Conservation (phyloP, 2,888 invertebrate genomes). For the Heteropelma amictum region DNA sequence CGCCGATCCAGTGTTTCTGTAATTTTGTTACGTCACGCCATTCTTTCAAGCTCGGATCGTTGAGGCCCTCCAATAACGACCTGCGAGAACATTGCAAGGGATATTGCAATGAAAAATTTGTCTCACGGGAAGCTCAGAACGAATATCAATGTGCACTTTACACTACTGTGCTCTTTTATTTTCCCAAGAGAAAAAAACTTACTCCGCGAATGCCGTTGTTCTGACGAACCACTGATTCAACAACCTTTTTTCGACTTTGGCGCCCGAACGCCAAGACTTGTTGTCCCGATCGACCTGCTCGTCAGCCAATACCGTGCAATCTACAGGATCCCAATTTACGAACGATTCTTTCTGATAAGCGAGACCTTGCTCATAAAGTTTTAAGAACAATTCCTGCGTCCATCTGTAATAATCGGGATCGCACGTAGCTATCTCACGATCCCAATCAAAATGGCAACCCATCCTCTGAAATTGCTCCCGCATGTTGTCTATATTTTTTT, state of each 20-base stretch:
- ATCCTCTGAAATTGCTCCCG: conserved; percentile 86
- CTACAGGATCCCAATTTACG: conserved; percentile 99
- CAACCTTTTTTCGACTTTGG: conserved; percentile 91
- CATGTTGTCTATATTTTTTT: conserved; percentile 90
- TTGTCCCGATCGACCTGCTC: conserved; percentile 97
- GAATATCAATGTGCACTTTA: background rate
- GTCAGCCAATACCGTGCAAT: conserved; percentile 97
- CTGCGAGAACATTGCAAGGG: conserved; percentile 61
- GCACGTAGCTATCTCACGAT: conserved; percentile 92
- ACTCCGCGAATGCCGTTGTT: conserved; percentile 90
- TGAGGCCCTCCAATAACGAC: conserved; percentile 83
- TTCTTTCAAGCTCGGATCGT: conserved; percentile 84
- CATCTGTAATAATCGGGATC: conserved; percentile 94
- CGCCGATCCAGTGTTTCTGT: conserved; percentile 94
- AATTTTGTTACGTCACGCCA: conserved; percentile 92
- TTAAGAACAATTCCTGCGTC: conserved; percentile 97
- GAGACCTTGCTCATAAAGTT: conserved; percentile 90
- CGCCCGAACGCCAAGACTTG: conserved; percentile 97
- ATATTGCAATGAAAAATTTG: background rate
- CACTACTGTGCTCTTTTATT: background rate
- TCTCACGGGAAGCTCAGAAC: background rate
- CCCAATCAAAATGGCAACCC: conserved; percentile 96
- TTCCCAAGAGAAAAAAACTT: conserved; percentile 70
- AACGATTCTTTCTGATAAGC: conserved; percentile 92
- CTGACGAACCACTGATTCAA: conserved; percentile 97